Evolutionary conservation across 2,888 invertebrate species (phyloP), one percentile per base, ranked within the genome.

Genomic region (Agonopterix alstromeriana): DNA sequence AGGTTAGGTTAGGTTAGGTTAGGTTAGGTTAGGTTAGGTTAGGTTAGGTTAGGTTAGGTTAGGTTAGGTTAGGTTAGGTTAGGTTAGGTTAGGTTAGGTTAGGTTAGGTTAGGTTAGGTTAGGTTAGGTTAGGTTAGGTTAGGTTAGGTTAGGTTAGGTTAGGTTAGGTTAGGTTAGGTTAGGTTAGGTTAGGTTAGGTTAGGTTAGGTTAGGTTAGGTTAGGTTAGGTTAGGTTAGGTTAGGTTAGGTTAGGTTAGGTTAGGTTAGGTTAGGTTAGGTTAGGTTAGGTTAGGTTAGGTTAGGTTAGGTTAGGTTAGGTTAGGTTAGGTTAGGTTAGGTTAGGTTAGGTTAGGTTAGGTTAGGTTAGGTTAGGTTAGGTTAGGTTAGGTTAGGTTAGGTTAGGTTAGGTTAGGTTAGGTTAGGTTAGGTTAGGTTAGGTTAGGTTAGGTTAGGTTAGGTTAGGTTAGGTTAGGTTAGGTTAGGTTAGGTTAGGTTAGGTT

Each of bases 1-100:
- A 10, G 11, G 11, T 35, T 44, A 48, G 55, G 52, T 55, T 48
- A 55, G 55, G 55, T 55, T 55, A 53, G 53, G 55, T 55, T 55
- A 46, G 41, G 41, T 41, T 35, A 36, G 36, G 17, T 38, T 36
- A 48, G 45, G 45, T 38, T 40, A 27, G 35, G 45, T 36, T 56
- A 54, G 53, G 56, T 52, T 51, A 51, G 52, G 52, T 52, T 53
- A 48, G 48, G 51, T 45, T 51, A 47, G 50, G 50, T 43, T 50
- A 50, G 50, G 50, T 53, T 51, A 49, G 54, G 52, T 56, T 54
- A 51, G 54, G 55, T 55, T 56, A 55, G 56, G 54, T 56, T 55
- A 50, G 53, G 55, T 53, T 55, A 17, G 17, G 17, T 17, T 44
- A 10, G 11, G 11, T 35, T 44, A 48, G 55, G 52, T 55, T 48